Conservation (phyloP, 2,113 vertebrate species). For the Spea multiplicata region DNA sequence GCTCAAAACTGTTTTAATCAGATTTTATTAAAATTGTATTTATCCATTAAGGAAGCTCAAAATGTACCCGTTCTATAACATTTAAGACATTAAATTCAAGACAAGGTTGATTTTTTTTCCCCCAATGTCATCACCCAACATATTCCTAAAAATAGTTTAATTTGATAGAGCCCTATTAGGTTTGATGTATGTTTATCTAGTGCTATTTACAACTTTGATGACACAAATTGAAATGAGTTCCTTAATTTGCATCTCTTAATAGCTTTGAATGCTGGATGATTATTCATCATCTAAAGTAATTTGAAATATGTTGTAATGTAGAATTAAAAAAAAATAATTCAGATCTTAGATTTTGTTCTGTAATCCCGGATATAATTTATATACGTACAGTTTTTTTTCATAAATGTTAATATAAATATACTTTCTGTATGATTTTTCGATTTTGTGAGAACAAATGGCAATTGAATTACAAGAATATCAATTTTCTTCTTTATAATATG, state of each 20-base stretch:
- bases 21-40: background rate
- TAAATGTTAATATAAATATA: too few species aligned
- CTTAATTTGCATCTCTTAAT: slow-evolving; percentile 35
- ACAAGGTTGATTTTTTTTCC: background rate
- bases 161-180: slow-evolving; percentile 23
- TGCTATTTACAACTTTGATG: slow-evolving; percentile 36
- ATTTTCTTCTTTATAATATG: too few species aligned
- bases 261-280: slow-evolving; percentile 18
- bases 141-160: slow-evolving; percentile 30
- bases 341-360: background rate
- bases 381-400: background rate
- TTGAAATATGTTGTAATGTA: slow-evolving; percentile 14
- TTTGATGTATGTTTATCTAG: slow-evolving; percentile 36
- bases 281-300: slow-evolving; percentile 28
- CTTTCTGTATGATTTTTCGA: too few species aligned
- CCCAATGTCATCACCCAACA: background rate
- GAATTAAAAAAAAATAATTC: background rate
- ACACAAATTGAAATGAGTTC: slow-evolving; percentile 38
- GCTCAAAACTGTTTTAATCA: background rate
- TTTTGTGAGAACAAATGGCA: too few species aligned
- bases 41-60: background rate
- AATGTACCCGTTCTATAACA: background rate
- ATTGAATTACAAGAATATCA: too few species aligned
- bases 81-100: slow-evolving; percentile 9
- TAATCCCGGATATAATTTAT: too few species aligned